phyloP scores from a whole-genome alignment of 2,113 vertebrate genomes.

The Prunella himalayana region DNA sequence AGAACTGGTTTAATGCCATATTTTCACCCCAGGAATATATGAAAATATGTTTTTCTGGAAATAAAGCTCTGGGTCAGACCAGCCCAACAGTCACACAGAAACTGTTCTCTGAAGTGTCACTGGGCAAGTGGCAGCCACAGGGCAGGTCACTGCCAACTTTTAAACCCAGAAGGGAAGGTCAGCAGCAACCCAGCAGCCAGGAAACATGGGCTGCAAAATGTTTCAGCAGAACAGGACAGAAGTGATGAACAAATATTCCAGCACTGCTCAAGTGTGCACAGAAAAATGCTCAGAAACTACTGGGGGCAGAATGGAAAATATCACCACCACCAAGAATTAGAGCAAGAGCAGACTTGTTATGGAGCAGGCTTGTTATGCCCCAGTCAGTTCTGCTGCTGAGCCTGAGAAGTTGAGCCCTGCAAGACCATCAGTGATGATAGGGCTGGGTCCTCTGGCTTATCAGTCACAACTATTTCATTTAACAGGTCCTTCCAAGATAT shows the following conservation, averaged over 20 bases:
- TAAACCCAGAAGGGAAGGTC: neutral
- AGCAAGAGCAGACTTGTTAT: neutral
- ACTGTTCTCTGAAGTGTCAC: neutral
- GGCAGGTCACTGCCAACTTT: neutral
- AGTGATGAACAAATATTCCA: neutral
- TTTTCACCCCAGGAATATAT: neutral
- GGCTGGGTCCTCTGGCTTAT: neutral
- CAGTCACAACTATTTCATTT: neutral
- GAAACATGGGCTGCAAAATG: rapidly evolving
- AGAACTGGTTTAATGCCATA: rapidly evolving
- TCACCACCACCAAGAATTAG: neutral
- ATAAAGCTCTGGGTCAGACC: neutral
- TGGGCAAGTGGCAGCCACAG: neutral
- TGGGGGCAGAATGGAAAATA: neutral
- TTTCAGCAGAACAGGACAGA: neutral
- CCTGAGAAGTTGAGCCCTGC: neutral
- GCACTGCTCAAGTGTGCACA: neutral
- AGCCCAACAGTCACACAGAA: neutral
- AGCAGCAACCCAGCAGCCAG: neutral
- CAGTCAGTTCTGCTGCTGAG: neutral
- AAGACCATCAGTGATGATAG: rapidly evolving
- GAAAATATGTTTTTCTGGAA: neutral
- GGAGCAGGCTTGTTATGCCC: neutral
- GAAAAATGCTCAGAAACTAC: neutral
- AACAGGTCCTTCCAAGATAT: neutral